Evolutionary conservation across 2,888 invertebrate genomes (phyloP).

Genomic region (Sinodicranocentrus sp.): DNA sequence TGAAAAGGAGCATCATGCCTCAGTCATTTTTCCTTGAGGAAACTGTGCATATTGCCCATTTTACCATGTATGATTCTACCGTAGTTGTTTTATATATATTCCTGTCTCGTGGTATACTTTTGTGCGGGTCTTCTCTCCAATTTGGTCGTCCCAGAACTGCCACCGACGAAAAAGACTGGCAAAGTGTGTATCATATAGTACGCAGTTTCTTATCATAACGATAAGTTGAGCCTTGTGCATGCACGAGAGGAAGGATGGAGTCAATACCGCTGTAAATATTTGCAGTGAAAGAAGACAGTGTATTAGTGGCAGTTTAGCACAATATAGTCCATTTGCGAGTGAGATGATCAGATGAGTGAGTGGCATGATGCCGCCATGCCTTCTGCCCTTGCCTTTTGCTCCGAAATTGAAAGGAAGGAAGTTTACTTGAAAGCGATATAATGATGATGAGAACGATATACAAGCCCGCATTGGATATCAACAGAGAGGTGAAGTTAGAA

Average conservation of each 20-base stretch:
- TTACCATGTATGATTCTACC: too few relatives aligned
- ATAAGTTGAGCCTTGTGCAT: not conserved
- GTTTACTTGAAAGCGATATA: not conserved
- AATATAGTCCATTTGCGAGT: constrained; percentile 18
- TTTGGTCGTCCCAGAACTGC: not conserved
- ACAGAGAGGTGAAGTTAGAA: constrained; percentile 1
- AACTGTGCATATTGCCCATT: too few relatives aligned
- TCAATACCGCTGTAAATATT: constrained; percentile 4
- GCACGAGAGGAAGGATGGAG: not conserved
- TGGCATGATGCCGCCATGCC: constrained; percentile 27
- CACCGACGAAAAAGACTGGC: not conserved
- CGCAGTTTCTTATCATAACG: not conserved
- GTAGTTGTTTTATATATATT: too few relatives aligned
- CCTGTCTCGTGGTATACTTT: too few relatives aligned
- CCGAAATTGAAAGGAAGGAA: not conserved
- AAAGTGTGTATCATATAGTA: not conserved
- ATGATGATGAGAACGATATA: not conserved
- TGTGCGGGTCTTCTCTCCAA: constrained; percentile 11
- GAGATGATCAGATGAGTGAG: constrained; percentile 27
- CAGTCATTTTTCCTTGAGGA: too few relatives aligned
- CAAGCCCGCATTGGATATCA: constrained; percentile 19
- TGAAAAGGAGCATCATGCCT: constrained; percentile 5
- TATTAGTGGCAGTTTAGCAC: constrained; percentile 34
- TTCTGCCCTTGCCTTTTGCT: constrained; percentile 11
- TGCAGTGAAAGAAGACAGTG: constrained; percentile 21